These are phyloP conservation scores for Aphrophora alni DNA, from an alignment of 2,888 invertebrate genomes.

Conservation along the genomic window DNA sequence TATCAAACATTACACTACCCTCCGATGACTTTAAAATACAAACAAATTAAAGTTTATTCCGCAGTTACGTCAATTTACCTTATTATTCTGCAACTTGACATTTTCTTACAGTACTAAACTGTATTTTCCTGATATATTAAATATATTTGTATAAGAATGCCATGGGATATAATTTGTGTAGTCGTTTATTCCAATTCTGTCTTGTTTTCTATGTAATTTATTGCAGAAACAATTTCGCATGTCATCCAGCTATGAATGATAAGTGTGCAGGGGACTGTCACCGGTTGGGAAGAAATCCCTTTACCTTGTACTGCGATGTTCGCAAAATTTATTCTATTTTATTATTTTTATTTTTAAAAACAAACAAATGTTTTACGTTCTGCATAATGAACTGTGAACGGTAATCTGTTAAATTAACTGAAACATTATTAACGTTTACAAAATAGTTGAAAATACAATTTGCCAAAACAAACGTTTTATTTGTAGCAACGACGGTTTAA, in stretches of 20 bases:
- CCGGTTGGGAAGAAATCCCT: neutral
- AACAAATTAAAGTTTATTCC: no score
- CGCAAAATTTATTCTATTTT: neutral
- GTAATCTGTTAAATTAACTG: no score
- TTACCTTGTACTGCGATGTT: neutral
- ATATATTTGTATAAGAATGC: neutral
- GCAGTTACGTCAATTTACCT: neutral
- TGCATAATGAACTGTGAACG: no score
- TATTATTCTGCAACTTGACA: neutral
- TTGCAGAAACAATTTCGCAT: constrained; percentile 1
- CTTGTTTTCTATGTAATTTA: neutral
- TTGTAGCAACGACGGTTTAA: no score
- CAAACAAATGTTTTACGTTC: no score
- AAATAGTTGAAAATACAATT: no score
- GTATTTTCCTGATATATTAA: neutral
- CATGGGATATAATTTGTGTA: neutral
- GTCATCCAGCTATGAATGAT: neutral
- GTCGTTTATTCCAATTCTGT: neutral
- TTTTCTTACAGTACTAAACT: neutral
- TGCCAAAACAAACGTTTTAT: no score
- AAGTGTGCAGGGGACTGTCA: neutral
- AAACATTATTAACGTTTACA: no score
- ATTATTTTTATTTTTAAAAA: neutral
- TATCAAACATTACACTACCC: no score
- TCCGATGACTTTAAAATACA: no score